Conservation (phyloP, 1,140 invertebrate genomes). For the Pantala flavescens region DNA sequence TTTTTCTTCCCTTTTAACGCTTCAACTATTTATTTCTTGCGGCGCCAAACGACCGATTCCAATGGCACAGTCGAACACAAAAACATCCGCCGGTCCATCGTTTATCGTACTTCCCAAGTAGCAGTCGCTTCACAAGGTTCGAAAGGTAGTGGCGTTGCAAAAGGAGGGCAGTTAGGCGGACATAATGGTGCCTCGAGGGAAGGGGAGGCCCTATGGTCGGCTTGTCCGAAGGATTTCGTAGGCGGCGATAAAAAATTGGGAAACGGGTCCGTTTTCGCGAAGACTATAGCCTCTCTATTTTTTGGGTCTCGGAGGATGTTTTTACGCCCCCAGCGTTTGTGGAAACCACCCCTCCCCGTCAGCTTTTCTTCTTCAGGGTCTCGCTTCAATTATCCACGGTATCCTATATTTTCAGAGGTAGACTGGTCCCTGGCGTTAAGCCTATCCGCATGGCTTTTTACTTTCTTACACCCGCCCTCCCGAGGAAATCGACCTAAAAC, state of each 20-base stretch:
- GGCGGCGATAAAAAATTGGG: not conserved
- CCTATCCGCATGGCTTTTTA: not conserved
- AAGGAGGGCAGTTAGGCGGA: not conserved
- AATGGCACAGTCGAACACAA: not conserved
- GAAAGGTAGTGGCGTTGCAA: not conserved
- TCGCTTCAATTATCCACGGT: slow-evolving; percentile 4
- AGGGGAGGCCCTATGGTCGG: not conserved
- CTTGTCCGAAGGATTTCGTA: not conserved
- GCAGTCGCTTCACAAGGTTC: not conserved
- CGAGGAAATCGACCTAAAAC: slow-evolving; percentile 1
- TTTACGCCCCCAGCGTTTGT: not conserved
- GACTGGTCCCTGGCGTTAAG: not conserved
- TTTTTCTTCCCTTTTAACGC: not conserved
- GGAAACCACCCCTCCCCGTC: not conserved
- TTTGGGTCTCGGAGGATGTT: not conserved
- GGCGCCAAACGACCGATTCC: not conserved
- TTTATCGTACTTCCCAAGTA: not conserved
- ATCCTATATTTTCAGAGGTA: not conserved
- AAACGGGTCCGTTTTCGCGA: not conserved
- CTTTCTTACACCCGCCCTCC: not conserved
- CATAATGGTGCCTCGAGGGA: not conserved
- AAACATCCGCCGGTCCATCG: not conserved
- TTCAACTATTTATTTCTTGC: not conserved
- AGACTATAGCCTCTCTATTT: not conserved
- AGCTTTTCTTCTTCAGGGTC: not conserved